Evolutionary conservation across 2,888 invertebrate genomes (phyloP).

Genomic region (Eulithis prunata): DNA sequence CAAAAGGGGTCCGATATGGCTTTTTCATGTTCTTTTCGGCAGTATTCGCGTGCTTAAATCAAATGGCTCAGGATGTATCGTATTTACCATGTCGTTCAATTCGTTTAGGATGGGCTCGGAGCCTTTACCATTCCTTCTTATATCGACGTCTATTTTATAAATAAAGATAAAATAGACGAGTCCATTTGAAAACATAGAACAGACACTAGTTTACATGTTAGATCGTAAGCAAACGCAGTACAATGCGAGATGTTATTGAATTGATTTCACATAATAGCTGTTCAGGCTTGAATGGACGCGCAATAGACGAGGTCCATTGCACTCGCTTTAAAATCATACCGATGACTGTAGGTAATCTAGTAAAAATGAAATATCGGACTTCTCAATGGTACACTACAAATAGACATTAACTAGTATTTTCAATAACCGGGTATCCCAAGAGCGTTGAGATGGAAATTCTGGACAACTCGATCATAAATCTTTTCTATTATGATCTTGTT

Average conservation of each 20-base stretch:
- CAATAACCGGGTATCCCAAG: slow-evolving; percentile 12
- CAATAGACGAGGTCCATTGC: slow-evolving; percentile 34
- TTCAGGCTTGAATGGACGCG: slow-evolving; percentile 39
- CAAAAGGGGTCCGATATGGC: slow-evolving; percentile 54
- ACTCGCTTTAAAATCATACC: slow-evolving; percentile 36
- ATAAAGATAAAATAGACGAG: background rate
- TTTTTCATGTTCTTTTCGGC: slow-evolving; percentile 50
- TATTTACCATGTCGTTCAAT: slow-evolving; percentile 16
- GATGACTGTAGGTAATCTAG: slow-evolving; percentile 13
- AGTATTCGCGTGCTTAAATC: slow-evolving; percentile 45
- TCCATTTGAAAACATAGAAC: background rate
- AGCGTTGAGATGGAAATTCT: slow-evolving; percentile 15
- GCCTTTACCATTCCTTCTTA: background rate
- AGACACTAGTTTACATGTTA: background rate
- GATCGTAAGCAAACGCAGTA: slow-evolving; percentile 11
- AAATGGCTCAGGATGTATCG: slow-evolving; percentile 33
- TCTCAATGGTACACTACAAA: slow-evolving; percentile 19
- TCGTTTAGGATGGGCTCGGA: slow-evolving; percentile 1
- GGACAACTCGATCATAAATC: slow-evolving; percentile 12
- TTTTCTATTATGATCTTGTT: slow-evolving; percentile 1
- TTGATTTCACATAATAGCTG: slow-evolving; percentile 42
- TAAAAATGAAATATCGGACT: slow-evolving; percentile 21
- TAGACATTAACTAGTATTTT: slow-evolving; percentile 11
- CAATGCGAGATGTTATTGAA: slow-evolving; percentile 42
- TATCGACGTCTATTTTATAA: background rate